Evolutionary conservation across 1,140 invertebrate genomes (phyloP).

Genomic region (Hyposmocoma kahamanoa): DNA sequence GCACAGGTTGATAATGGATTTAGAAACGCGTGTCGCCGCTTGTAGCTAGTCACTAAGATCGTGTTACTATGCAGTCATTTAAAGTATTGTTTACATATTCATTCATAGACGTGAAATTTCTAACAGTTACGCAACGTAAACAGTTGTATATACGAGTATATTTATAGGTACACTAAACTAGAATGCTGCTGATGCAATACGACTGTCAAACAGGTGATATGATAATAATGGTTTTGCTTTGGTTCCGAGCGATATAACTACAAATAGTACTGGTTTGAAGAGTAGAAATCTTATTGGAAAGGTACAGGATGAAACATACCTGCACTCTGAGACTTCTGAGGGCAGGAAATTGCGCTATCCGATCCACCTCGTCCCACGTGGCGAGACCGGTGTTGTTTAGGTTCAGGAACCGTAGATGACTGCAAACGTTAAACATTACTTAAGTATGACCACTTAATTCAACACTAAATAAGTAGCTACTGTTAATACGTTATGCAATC

Average conservation of each 20-base stretch:
- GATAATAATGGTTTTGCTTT: too few relatives aligned
- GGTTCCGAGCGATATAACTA: too few relatives aligned
- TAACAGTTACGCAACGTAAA: too few relatives aligned
- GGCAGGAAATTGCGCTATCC: slow-evolving; percentile 85
- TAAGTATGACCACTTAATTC: too few relatives aligned
- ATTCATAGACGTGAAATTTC: too few relatives aligned
- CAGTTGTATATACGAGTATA: too few relatives aligned
- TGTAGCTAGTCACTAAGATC: neutral
- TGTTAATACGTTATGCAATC: neutral
- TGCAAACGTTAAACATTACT: slow-evolving; percentile 65
- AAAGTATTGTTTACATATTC: too few relatives aligned
- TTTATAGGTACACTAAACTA: too few relatives aligned
- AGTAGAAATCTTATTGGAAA: slow-evolving; percentile 8
- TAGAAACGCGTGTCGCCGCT: neutral
- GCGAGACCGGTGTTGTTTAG: slow-evolving; percentile 87
- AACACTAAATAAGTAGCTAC: neutral
- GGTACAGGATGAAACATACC: slow-evolving; percentile 67
- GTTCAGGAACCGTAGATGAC: slow-evolving; percentile 85
- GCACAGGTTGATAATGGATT: neutral
- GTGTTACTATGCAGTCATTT: too few relatives aligned
- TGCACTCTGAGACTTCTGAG: slow-evolving; percentile 89
- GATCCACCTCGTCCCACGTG: slow-evolving; percentile 91
- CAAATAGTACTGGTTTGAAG: too few relatives aligned
- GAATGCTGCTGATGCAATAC: too few relatives aligned
- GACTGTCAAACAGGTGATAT: too few relatives aligned